Percentiles rank a stretch among this genome's conserved stretches.
These are phyloP conservation scores for Jacana jacana DNA, from an alignment of 2,113 vertebrate genomes.

Conservation along the genomic window DNA sequence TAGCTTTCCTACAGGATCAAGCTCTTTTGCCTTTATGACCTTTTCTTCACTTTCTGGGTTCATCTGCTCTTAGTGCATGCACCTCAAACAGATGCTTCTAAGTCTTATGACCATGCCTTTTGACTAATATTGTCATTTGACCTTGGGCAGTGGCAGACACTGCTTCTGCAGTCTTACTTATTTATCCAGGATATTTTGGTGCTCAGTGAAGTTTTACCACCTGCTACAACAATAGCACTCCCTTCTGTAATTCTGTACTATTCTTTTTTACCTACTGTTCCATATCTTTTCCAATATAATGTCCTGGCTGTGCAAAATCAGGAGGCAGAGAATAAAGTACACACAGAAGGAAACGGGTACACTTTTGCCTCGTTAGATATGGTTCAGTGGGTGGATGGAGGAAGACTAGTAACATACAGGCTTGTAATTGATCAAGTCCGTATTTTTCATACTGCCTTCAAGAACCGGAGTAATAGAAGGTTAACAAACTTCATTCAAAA, in stretches of 20 bases:
- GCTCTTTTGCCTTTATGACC: background rate
- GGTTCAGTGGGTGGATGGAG: background rate
- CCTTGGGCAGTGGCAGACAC: background rate
- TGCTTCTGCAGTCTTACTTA: background rate
- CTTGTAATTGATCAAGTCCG: background rate
- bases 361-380: background rate
- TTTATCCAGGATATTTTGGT: background rate
- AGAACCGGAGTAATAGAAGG: background rate
- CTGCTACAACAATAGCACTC: background rate
- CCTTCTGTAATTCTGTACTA: background rate
- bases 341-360: background rate
- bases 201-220: background rate
- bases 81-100: background rate
- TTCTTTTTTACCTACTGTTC: background rate
- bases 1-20: background rate
- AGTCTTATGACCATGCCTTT: background rate
- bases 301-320: background rate
- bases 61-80: background rate
- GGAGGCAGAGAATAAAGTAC: background rate
- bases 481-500: background rate
- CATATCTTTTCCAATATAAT: background rate
- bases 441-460: background rate
- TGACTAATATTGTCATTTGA: background rate
- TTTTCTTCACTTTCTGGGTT: background rate
- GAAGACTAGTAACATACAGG: background rate